Conservation (phyloP, 2,113 vertebrate species). For the Dinomys branickii region DNA sequence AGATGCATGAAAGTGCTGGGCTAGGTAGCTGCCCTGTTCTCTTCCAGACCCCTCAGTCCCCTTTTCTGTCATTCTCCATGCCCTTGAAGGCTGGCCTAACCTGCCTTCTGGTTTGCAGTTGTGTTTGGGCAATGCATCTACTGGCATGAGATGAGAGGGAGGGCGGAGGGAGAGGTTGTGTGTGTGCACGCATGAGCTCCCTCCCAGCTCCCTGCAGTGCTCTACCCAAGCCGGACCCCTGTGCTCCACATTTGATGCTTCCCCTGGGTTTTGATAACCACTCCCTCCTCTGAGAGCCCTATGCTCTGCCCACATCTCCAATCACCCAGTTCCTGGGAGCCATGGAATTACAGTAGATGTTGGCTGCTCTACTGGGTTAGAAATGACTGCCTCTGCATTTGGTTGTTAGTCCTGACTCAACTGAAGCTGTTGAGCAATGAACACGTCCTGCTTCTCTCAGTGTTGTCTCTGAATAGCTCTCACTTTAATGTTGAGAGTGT, state of each 20-base stretch:
- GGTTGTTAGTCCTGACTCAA: slow-evolving; percentile 34
- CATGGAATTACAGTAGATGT: not conserved
- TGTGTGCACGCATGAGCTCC: not conserved
- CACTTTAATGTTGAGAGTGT: not conserved
- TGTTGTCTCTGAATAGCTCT: not conserved
- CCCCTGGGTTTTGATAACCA: not conserved
- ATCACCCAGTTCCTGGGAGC: not conserved
- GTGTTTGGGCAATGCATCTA: not conserved
- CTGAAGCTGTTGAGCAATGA: not conserved
- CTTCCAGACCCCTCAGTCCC: not conserved
- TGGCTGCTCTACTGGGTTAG: not conserved
- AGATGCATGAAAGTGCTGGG: not conserved
- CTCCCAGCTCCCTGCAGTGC: not conserved
- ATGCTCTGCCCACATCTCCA: not conserved
- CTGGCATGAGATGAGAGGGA: not conserved
- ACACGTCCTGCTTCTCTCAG: not conserved
- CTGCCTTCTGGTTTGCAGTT: not conserved
- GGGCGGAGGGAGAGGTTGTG: not conserved
- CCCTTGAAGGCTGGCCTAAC: not conserved
- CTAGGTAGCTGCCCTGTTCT: too few relatives aligned
- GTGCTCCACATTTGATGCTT: not conserved
- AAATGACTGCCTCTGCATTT: not conserved
- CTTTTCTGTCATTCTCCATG: not conserved
- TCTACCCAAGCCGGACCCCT: not conserved
- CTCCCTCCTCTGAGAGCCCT: not conserved